Evolutionary conservation across 2,888 invertebrate species (phyloP).

Genomic region (Proisotoma minuta): DNA sequence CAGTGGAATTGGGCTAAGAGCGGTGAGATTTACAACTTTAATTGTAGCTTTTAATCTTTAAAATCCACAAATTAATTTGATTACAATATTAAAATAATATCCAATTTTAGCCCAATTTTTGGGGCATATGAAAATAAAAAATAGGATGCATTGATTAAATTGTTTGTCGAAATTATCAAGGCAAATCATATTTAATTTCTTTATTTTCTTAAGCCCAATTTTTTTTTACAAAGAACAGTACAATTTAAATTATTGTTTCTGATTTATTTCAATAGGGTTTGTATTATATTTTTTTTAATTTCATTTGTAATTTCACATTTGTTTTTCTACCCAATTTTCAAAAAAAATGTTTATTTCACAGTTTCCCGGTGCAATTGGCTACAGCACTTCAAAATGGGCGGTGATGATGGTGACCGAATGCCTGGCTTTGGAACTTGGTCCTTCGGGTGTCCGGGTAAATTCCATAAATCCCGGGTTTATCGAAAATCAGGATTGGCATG

Average conservation of each 20-base stretch:
- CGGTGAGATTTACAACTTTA: slow-evolving; percentile 13
- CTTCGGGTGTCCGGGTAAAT: slow-evolving; percentile 27
- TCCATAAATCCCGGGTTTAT: slow-evolving; percentile 31
- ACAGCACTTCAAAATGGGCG: slow-evolving; percentile 35
- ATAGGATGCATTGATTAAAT: background rate
- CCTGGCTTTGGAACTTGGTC: slow-evolving; percentile 26
- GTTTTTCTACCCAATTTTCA: background rate
- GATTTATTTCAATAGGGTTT: no score
- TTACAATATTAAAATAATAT: background rate
- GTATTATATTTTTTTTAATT: background rate
- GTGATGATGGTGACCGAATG: slow-evolving; percentile 27
- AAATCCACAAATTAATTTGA: no score
- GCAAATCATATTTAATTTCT: no score
- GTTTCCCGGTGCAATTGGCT: slow-evolving; percentile 38
- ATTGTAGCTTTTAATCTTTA: background rate
- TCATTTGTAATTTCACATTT: background rate
- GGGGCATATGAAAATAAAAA: background rate
- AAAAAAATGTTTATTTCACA: background rate
- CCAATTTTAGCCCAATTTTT: background rate
- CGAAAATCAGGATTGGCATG: slow-evolving; percentile 35
- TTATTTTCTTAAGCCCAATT: no score
- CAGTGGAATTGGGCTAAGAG: slow-evolving; percentile 56
- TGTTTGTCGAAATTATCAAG: no score
- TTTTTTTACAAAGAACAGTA: no score
- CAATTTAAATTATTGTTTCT: no score